Base-by-base conservation (phyloP, 2,113 vertebrate genomes). In the Cynoglossus semilaevis region DNA sequence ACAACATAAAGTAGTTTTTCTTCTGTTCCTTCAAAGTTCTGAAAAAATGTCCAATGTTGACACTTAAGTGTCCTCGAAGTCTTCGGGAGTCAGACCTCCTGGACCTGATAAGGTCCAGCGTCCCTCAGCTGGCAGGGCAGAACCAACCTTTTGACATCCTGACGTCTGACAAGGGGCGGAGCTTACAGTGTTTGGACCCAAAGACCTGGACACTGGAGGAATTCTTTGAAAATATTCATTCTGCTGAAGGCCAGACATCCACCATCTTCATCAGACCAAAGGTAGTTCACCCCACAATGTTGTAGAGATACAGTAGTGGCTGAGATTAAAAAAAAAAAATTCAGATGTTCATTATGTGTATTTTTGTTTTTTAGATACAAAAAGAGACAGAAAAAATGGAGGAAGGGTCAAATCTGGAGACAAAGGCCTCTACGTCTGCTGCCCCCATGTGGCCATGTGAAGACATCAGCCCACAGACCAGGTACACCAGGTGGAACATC, bases 81-180 rank as follows among this genome's bases (percentile, higher is more conserved):
- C 70, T 81, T 16, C 4, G n/a, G 63, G 65, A 73, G 50, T 1
- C 3, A 0, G 78, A 71, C 43, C 70, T 85, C 9, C 17, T 79
- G 50, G 17, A 46, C 44, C 38, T 83, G 29, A 62, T 85, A 1
- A 44, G 61, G 35, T 65, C 78, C 9, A 7, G 34, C 11, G 55
- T 70, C 51, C 74, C 79, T 9, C 74, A 74, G 58, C 74, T 83
- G n/a, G 19, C 51, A 0, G 55, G 48, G 14, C 54, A 48, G 16
- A 1, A 52, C 37, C 16, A 7, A n/a, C 10, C 1, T 0, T 83
- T 83, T 5, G 79, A 83, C 18, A 0, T 83, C 0, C n/a, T 77
- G 0, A 51, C 13, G 0, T 37, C 36, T 0, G 74, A 80, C 47
- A 40, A 6, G 49, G 66, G 52, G 1, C 50, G 57, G 2, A 36